Conservation (phyloP, 92 coral and sea anemone species). For the Porites cylindrica region DNA sequence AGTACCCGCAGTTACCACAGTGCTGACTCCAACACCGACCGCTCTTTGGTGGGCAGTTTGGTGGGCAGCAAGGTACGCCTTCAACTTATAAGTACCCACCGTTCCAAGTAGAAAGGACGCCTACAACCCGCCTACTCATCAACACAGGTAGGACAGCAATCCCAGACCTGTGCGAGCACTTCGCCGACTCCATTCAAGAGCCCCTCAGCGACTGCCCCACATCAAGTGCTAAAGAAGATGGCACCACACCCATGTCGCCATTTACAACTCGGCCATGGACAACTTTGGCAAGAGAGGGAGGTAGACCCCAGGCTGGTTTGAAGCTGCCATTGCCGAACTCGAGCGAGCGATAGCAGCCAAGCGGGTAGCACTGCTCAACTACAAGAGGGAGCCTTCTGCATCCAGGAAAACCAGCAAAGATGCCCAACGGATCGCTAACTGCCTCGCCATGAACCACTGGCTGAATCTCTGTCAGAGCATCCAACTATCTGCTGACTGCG, state of each 20-base stretch:
- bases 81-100: conserved; percentile 7
- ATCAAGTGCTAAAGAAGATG: conserved; percentile 22
- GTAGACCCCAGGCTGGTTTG: conserved; percentile 51
- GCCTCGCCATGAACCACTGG: conserved; percentile 35
- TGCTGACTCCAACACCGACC: conserved; percentile 57
- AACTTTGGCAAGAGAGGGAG: conserved; percentile 48
- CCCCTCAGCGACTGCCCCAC: conserved; percentile 52
- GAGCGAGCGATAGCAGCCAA: conserved; percentile 49
- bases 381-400: conserved; percentile 31
- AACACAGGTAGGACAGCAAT: background rate
- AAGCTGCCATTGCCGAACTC: conserved; percentile 30
- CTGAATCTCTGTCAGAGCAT: conserved; percentile 28
- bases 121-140: background rate
- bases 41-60: conserved; percentile 8
- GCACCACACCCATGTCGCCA: conserved; percentile 40
- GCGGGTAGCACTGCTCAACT: background rate
- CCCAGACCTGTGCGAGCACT: conserved; percentile 31
- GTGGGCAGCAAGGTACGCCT: conserved; percentile 54
- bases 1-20: conserved; percentile 28
- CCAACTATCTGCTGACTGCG: background rate
- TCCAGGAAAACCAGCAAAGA: conserved; percentile 4
- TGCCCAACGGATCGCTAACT: background rate
- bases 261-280: conserved; percentile 42
- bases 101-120: background rate
- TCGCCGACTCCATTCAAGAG: conserved; percentile 28